Evolutionary conservation across 2,888 invertebrate species (phyloP), one percentile per base, ranked within the genome.

Genomic region (Erpobdella octoculata): DNA sequence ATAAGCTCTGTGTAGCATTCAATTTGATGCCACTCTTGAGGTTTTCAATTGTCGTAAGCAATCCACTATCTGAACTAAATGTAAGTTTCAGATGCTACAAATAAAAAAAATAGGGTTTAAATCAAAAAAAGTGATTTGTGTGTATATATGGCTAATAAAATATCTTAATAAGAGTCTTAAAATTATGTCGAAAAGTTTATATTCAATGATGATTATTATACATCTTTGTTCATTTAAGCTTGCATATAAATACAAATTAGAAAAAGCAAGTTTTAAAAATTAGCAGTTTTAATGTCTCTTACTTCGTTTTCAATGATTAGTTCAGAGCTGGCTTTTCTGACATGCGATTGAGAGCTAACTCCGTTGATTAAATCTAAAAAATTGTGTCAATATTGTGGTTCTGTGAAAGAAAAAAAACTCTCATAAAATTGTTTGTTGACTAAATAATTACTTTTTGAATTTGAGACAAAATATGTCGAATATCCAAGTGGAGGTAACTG

Each of bases 21-120:
- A 80, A 74, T 0, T 77, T 76, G 2, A 80, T 73, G 0, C 78
- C 75, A 6, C 73, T 77, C 4, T 75, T 76, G 53, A 80, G 75
- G 75, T 84, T 81, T 46, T 77, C 82, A 0, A 89, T 81, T 12
- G 83, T 81, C 0, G 84, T 82, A 0, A 90, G 81, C 12, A 86
- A 80, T 0, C 90, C 90, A 0, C 86, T 85, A 0, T 78, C 75
- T 6, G 83, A 79, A 80, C 89, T 87, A 65, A 88, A 84, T 71
- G 85, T 84, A 67, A 90, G 77, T 59, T 68, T 73, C 33, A 74
- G n/a, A 31, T 31, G 71, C 74, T 74, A 68, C n/a, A n/a, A n/a
- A n/a, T n/a, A n/a, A n/a, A 6, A 46, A 1, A 53, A 53, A 25
- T 53, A 25, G 28, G 28, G 53, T 25, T 53, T 21, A 21, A 53